Percentiles rank a stretch among this genome's conserved stretches.
Conservation (phyloP, 2,888 invertebrate species). For the Schizaphis graminum region DNA sequence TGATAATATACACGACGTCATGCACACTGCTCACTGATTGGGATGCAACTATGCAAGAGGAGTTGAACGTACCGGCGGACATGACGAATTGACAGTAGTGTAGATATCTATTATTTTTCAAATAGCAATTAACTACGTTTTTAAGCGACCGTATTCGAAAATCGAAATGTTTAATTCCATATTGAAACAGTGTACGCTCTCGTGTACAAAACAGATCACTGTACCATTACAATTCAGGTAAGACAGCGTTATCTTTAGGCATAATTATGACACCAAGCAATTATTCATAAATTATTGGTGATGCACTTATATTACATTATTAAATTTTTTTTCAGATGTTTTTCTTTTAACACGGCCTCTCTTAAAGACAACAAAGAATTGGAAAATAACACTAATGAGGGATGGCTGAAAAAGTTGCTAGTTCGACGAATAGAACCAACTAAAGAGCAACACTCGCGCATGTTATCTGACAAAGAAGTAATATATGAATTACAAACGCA, state of each 20-base stretch:
- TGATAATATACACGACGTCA: neutral
- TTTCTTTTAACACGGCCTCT: neutral
- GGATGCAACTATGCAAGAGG: neutral
- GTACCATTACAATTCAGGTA: slow-evolving; percentile 19
- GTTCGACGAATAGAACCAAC: slow-evolving; percentile 94
- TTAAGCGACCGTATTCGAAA: neutral
- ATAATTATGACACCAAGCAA: neutral
- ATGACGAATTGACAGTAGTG: neutral
- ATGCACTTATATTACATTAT: neutral
- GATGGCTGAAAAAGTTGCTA: slow-evolving; percentile 90
- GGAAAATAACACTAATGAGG: slow-evolving; percentile 73
- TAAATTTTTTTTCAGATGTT: neutral
- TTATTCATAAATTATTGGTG: neutral
- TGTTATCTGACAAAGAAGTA: slow-evolving; percentile 95
- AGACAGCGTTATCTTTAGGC: neutral
- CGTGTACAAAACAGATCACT: neutral
- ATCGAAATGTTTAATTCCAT: slow-evolving; percentile 34
- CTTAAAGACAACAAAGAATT: slow-evolving; percentile 11
- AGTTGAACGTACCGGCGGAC: neutral
- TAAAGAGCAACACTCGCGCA: slow-evolving; percentile 95
- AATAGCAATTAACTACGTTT: neutral
- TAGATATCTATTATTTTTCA: neutral
- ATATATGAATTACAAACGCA: slow-evolving; percentile 97
- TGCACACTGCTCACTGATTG: neutral
- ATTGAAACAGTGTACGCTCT: slow-evolving; percentile 8